Evolutionary conservation across 2,888 invertebrate genomes (phyloP), one percentile per base, ranked within the genome.

Genomic region (Hirtodrosophila histrioides): DNA sequence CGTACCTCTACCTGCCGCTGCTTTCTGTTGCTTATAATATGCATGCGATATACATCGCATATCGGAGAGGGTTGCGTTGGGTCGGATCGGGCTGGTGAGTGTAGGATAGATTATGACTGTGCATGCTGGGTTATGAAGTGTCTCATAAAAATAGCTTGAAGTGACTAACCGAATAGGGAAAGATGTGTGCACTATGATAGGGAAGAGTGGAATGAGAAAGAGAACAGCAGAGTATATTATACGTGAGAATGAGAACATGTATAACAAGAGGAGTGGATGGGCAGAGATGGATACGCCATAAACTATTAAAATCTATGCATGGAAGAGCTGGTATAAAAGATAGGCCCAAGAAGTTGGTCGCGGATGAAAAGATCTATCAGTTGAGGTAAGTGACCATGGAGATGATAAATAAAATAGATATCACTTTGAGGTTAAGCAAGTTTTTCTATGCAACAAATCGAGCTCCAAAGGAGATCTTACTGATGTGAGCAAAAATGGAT

Each of bases 1-100:
- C 17, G 17, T 17, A 36, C 12, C 40, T 39, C 37, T 40, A 36
- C 33, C 3, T 27, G 33, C 24, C 29, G 33, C 48, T 31, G 2
- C 24, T 53, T 10, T 33, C 10, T 12, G 57, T 36, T 55, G 60
- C n/a, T 27, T 62, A 67, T 71, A 69, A 73, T 80, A 77, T 77
- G 46, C 78, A 81, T 73, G 74, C 60, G 78, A 73, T 77, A 77
- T 53, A 64, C 63, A 80, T 77, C 74, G 74, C 58, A 56, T 44
- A 75, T 57, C 77, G 54, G 46, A 63, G 51, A 46, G 53, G 56
- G 57, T 29, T 56, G 33, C 31, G 43, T 37, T 49, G 11, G 36
- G 40, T 5, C n/a, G 33, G 49, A 49, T 48, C 50, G 36, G 49
- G 58, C 45, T 63, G 41, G 48, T 54, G 46, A 50, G 35, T 61